Evolutionary conservation across 2,888 invertebrate genomes (phyloP), one percentile per base, ranked within the genome.

Genomic region (Hipparchia sbordonii): DNA sequence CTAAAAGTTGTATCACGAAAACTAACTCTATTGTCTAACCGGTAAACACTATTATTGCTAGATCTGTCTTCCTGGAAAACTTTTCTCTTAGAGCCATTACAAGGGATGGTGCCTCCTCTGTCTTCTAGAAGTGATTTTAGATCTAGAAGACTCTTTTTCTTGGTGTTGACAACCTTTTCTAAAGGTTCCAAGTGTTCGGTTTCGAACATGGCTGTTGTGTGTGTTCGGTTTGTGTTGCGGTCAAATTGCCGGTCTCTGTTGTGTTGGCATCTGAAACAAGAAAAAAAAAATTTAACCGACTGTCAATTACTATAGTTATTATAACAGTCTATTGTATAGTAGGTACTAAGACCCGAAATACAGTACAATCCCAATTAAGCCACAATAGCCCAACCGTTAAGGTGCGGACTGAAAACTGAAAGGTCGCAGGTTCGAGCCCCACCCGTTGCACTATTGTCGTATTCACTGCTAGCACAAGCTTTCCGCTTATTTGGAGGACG

Each of bases 91-190:
- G 77, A 78, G 51, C 71, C 71, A 65, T 75, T 74, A 72, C 73
- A 79, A 76, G 79, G 77, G 71, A 80, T 82, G 72, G 83, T 84
- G 72, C 85, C 87, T 77, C 93, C 93, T 93, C 93, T 92, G 77
- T 93, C 93, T 85, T 93, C 92, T 81, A 93, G 78, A 76, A 92
- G 84, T 9, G 88, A 87, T 90, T 90, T 93, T 75, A 92, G 89
- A 82, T 93, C 89, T 84, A 88, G 85, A 71, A 92, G 84, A 77
- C 88, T 86, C 81, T 86, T 87, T 77, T 87, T 85, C 82, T 85
- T 87, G 74, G 81, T 85, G 67, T 87, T 86, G 71, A 87, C 85
- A 67, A 87, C 87, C 78, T 89, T 91, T 78, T 88, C 89, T 78
- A 89, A 81, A 9, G 91, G 91, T 72, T 81, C 82, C 76, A 79